Conservation (phyloP, 2,888 invertebrate genomes). For the Sinodicranocentrus sp. region DNA sequence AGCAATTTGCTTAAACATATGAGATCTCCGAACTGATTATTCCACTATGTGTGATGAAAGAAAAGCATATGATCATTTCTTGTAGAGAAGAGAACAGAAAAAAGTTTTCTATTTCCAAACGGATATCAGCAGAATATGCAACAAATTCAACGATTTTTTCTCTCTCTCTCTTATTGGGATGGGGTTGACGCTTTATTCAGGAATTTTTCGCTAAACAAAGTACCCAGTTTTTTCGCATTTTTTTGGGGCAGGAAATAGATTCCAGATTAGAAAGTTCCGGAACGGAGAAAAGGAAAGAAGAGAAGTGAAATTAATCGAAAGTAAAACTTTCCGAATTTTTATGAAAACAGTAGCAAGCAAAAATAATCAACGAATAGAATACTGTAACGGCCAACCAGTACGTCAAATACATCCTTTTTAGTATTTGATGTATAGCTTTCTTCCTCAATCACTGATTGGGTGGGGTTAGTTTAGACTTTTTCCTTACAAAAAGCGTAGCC, state of each 20-base stretch:
- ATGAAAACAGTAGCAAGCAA: too few species aligned
- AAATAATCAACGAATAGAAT: too few species aligned
- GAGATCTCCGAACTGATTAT: constrained; percentile 61
- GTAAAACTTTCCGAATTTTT: neutral
- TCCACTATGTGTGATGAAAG: constrained; percentile 37
- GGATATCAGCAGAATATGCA: neutral
- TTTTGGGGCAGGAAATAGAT: constrained; percentile 11
- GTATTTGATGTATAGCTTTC: too few species aligned
- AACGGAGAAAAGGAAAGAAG: neutral
- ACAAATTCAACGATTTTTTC: neutral
- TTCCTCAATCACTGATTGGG: too few species aligned
- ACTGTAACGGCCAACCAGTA: too few species aligned
- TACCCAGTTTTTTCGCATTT: too few species aligned
- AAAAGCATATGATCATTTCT: constrained; percentile 26
- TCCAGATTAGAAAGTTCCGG: constrained; percentile 5
- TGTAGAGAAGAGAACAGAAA: neutral
- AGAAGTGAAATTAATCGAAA: too few species aligned
- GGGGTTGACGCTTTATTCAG: neutral
- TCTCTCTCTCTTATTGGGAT: neutral
- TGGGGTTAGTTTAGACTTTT: too few species aligned
- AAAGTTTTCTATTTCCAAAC: constrained; percentile 4
- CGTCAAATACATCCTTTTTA: too few species aligned
- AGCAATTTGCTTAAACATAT: constrained; percentile 65
- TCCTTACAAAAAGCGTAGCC: too few species aligned
- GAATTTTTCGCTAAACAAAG: neutral